Percentiles rank a stretch among this genome's conserved stretches.
phyloP scores from a whole-genome alignment of 2,888 invertebrate species.

The Drosophila ezoana region DNA sequence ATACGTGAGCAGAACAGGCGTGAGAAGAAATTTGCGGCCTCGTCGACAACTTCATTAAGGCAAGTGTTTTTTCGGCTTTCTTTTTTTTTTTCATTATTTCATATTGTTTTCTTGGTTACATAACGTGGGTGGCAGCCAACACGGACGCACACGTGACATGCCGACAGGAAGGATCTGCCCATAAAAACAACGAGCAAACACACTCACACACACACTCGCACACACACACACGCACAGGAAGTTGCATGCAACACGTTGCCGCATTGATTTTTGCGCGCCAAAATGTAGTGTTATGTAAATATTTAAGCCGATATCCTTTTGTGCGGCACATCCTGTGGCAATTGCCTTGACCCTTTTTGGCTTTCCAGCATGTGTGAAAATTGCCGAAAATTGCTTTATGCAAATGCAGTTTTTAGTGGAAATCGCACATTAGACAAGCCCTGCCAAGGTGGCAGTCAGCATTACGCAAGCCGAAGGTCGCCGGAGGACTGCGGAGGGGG shows the following conservation, averaged over 20 bases:
- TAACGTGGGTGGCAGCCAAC: constrained; percentile 67
- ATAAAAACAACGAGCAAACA: constrained; percentile 21
- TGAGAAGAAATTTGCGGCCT: constrained; percentile 68
- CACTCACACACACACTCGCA: constrained; percentile 14
- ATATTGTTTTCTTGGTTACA: constrained; percentile 26
- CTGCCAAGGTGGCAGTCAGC: constrained; percentile 52
- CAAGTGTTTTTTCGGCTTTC: constrained; percentile 51
- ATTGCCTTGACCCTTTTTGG: constrained; percentile 66
- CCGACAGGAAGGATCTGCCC: constrained; percentile 52
- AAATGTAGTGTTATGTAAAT: constrained; percentile 62
- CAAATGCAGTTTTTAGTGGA: constrained; percentile 55
- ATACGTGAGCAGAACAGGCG: constrained; percentile 53
- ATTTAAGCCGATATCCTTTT: constrained; percentile 37
- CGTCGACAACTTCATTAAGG: constrained; percentile 56
- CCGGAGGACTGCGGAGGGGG: constrained; percentile 4
- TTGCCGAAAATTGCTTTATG: constrained; percentile 35
- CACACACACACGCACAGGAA: constrained; percentile 31
- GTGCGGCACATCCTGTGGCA: constrained; percentile 33
- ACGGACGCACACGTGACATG: constrained; percentile 64
- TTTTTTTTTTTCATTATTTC: constrained; percentile 11
- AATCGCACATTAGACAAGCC: constrained; percentile 71
- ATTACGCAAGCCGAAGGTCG: constrained; percentile 57
- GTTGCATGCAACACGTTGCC: constrained; percentile 25
- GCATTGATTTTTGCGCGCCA: constrained; percentile 70
- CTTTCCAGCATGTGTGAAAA: constrained; percentile 51